phyloP scores from a whole-genome alignment of 1,140 invertebrate species.

The Schlechtendalia chinensis region DNA sequence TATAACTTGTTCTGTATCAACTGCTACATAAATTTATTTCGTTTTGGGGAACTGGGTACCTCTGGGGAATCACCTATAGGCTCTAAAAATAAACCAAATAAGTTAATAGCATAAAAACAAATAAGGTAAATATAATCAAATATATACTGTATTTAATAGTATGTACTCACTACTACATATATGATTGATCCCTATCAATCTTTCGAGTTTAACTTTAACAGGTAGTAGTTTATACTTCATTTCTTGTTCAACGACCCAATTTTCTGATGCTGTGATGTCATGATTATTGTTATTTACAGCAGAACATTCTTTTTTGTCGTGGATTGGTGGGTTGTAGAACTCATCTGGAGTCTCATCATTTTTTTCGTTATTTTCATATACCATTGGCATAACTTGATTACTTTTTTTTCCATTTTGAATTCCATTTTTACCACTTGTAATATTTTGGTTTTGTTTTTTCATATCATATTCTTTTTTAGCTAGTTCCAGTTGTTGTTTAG shows the following conservation, averaged over 20 bases:
- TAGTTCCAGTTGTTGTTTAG: not conserved
- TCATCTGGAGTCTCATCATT: not conserved
- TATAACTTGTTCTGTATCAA: too few relatives aligned
- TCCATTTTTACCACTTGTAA: not conserved
- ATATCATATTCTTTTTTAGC: not conserved
- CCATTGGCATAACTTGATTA: not conserved
- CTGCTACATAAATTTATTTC: too few relatives aligned
- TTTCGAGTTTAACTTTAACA: constrained; percentile 31
- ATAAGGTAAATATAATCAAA: not conserved
- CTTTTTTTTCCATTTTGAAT: constrained; percentile 1
- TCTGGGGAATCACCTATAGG: not conserved
- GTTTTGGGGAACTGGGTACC: not conserved
- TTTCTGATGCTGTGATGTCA: not conserved
- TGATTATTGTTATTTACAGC: constrained; percentile 24
- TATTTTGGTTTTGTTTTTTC: not conserved
- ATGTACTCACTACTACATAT: constrained; percentile 8
- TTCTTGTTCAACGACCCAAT: constrained; percentile 41
- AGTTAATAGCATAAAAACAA: not conserved
- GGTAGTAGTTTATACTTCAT: constrained; percentile 41
- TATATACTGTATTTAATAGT: not conserved
- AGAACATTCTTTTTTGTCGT: not conserved
- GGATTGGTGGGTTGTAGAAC: not conserved
- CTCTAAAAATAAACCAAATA: not conserved
- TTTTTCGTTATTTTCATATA: constrained; percentile 1
- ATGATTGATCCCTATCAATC: not conserved